Evolutionary conservation across 2,797 vertebrate species (phyloP).

Genomic region (Protosalanx chinensis): DNA sequence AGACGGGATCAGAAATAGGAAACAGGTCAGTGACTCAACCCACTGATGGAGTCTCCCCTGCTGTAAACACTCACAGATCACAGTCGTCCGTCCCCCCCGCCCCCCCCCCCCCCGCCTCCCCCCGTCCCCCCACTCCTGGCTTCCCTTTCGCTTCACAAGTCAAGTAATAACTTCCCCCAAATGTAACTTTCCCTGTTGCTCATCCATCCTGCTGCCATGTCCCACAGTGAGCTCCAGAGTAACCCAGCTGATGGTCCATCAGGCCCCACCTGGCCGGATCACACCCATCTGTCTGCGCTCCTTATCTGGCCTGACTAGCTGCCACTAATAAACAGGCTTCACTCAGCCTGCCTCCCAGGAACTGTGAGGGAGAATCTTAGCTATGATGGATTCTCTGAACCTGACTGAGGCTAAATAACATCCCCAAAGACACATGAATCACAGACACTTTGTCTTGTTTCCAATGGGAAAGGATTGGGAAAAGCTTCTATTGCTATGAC

Average conservation of each 20-base stretch:
- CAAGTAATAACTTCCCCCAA: slow-evolving; percentile 3
- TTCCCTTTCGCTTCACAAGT: neutral
- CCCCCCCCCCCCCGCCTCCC: too few species aligned
- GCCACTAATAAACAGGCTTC: slow-evolving; percentile 6
- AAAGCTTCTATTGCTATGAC: too few species aligned
- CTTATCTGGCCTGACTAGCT: neutral
- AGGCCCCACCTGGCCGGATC: neutral
- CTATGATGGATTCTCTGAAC: slow-evolving; percentile 3
- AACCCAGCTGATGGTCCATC: slow-evolving; percentile 4
- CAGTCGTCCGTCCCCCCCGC: too few species aligned
- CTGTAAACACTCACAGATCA: neutral
- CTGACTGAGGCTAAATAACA: neutral
- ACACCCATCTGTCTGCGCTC: neutral
- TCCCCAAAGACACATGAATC: neutral
- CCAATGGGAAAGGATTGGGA: neutral
- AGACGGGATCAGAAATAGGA: neutral
- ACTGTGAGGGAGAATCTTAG: neutral
- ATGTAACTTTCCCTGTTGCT: neutral
- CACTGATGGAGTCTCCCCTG: neutral
- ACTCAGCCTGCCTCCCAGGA: neutral
- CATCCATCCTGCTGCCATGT: neutral
- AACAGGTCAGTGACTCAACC: neutral
- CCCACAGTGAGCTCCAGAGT: slow-evolving; percentile 3
- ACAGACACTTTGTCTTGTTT: slow-evolving; percentile 1
- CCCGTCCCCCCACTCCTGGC: too few species aligned